Conservation (phyloP, 2,888 invertebrate species). For the Norana najaformis region DNA sequence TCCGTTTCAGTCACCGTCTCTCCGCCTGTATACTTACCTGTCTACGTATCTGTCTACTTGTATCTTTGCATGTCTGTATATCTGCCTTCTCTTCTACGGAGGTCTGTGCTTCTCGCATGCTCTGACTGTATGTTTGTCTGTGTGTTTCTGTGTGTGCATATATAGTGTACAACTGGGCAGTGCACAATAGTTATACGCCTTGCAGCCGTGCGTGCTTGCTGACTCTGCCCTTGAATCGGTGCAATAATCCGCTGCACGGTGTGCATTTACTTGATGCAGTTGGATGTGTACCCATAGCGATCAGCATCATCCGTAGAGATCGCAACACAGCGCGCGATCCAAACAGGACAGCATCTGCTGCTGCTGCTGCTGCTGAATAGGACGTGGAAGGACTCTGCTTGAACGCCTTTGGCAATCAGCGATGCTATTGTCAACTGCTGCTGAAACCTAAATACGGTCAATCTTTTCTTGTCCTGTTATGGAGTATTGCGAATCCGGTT, state of each 20-base stretch:
- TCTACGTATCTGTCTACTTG: no score
- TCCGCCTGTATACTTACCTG: no score
- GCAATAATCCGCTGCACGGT: neutral
- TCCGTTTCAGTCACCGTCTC: no score
- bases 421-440: neutral
- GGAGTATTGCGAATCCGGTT: neutral
- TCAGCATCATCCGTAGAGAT: constrained; percentile 1
- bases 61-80: neutral
- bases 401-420: neutral
- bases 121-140: neutral
- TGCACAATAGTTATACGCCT: neutral
- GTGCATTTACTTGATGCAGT: neutral
- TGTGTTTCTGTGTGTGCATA: neutral
- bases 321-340: neutral
- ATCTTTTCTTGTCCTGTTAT: neutral
- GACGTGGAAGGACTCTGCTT: no score
- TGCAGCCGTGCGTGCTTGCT: neutral
- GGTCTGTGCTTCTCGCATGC: neutral
- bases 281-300: constrained; percentile 7
- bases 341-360: neutral
- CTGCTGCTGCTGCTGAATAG: constrained; percentile 6
- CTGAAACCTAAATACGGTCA: neutral
- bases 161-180: neutral
- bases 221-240: neutral
- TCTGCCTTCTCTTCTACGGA: neutral